These are phyloP conservation scores for Lamprologus lemairii DNA, from an alignment of 2,113 vertebrate species.

Conservation along the genomic window DNA sequence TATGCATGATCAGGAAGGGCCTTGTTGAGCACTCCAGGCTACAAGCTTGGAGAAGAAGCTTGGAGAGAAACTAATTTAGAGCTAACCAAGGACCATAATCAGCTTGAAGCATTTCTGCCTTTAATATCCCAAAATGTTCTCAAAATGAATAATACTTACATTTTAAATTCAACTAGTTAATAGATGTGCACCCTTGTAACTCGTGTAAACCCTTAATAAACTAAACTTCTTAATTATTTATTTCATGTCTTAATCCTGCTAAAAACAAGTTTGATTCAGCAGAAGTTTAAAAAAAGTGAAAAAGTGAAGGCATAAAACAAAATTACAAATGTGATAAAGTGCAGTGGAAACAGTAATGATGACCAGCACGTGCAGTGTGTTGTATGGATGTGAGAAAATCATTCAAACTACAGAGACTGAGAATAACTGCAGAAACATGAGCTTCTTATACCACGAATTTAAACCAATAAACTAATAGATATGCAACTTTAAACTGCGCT, in stretches of 20 bases:
- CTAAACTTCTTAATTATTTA: background rate
- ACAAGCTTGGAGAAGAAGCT: background rate
- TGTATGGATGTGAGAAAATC: background rate
- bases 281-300: background rate
- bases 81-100: background rate
- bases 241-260: background rate
- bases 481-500: background rate
- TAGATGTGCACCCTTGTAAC: background rate
- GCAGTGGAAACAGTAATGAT: background rate
- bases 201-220: background rate
- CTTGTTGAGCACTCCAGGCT: background rate
- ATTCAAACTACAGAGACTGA: background rate
- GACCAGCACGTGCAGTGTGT: background rate
- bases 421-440: background rate
- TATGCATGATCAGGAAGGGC: background rate
- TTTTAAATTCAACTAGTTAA: background rate
- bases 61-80: conserved; percentile 9
- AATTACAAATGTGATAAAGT: background rate
- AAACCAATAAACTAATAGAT: background rate
- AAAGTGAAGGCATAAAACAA: background rate
- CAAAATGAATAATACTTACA: background rate
- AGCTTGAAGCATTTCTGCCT: background rate
- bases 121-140: background rate
- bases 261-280: background rate
- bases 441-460: background rate